phyloP scores from a whole-genome alignment of 2,888 invertebrate genomes.

The Chaetogeoica ovagalla region DNA sequence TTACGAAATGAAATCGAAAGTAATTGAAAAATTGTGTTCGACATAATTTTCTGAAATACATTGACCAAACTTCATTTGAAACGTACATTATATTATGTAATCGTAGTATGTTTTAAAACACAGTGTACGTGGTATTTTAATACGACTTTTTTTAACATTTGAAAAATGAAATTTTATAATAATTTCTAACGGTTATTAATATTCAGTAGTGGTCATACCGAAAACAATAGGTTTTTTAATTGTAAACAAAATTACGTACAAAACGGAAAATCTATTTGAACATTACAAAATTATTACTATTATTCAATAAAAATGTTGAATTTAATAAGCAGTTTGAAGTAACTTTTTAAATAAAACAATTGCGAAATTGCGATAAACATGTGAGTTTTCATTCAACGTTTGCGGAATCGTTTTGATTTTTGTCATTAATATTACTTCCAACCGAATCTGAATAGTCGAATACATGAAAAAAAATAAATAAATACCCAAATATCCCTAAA shows the following conservation, averaged over 20 bases:
- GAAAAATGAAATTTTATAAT: background rate
- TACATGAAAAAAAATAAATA: no score
- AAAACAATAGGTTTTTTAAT: background rate
- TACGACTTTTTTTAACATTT: background rate
- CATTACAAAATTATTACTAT: constrained; percentile 33
- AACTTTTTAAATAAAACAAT: constrained; percentile 44
- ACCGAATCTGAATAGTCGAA: no score
- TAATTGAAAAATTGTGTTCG: background rate
- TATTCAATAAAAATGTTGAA: constrained; percentile 6
- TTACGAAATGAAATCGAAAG: background rate
- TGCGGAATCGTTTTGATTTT: constrained; percentile 16
- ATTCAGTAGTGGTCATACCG: background rate
- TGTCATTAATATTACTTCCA: constrained; percentile 27
- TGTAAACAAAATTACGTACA: background rate
- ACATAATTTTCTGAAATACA: background rate
- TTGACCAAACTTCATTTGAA: background rate
- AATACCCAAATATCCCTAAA: no score
- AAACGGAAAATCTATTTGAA: constrained; percentile 14
- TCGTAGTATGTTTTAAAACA: background rate
- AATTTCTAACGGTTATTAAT: background rate
- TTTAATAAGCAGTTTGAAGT: constrained; percentile 8
- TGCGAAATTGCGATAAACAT: background rate
- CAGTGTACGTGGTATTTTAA: background rate
- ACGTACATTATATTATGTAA: background rate
- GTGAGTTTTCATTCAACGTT: constrained; percentile 27